These are phyloP conservation scores for Pseudomyrmex cubaensis DNA, from an alignment of 1,140 invertebrate species.

Conservation along the genomic window DNA sequence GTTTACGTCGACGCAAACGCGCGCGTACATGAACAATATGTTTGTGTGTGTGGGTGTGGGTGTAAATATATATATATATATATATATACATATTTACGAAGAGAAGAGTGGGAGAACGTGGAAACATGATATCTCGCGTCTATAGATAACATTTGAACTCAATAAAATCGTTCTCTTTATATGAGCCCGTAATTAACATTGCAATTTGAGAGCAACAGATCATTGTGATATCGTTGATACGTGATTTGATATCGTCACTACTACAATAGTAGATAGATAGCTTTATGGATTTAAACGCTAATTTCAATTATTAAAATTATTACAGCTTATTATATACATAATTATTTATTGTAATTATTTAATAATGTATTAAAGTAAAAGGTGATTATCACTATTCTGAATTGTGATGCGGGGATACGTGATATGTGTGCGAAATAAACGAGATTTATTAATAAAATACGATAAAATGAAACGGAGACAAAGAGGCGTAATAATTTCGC, in stretches of 20 bases:
- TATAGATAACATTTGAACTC: background rate
- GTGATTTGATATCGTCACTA: constrained; percentile 6
- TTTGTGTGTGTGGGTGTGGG: background rate
- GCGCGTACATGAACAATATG: background rate
- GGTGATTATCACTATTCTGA: background rate
- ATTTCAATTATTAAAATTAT: constrained; percentile 3
- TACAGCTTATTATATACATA: no score
- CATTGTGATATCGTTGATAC: background rate
- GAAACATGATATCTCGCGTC: constrained; percentile 11
- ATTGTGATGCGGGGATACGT: background rate
- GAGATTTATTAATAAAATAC: constrained; percentile 26
- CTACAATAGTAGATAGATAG: background rate
- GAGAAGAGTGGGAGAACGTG: background rate
- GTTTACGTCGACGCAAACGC: background rate
- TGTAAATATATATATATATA: no score
- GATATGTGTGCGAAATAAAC: background rate
- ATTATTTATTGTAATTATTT: no score
- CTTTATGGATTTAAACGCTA: constrained; percentile 1
- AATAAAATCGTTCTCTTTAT: constrained; percentile 3
- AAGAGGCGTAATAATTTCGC: constrained; percentile 25
- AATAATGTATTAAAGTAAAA: no score
- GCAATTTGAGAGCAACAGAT: constrained; percentile 24
- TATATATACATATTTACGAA: background rate
- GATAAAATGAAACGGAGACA: constrained; percentile 34
- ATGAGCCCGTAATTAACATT: background rate